Percentiles rank a stretch among this genome's conserved stretches.
Evolutionary conservation across 2,797 vertebrate species (phyloP).

Genomic region (Champsocephalus gunnari): DNA sequence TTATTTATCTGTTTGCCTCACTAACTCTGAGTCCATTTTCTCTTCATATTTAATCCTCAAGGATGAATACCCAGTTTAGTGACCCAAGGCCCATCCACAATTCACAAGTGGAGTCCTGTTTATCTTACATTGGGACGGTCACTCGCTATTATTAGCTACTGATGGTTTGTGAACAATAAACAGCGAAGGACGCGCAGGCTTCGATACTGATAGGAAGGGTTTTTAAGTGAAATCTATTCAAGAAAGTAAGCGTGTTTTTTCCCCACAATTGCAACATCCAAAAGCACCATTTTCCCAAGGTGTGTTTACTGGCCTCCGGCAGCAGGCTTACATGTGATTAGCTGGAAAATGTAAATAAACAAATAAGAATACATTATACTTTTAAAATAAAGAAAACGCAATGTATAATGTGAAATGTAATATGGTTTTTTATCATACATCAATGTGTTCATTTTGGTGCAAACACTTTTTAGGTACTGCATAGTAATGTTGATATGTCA

Average conservation of each 20-base stretch:
- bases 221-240: constrained; percentile 17
- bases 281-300: neutral
- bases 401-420: neutral
- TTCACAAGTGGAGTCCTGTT: constrained; percentile 67
- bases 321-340: neutral
- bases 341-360: neutral
- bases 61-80: constrained; percentile 49
- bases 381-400: neutral
- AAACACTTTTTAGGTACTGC: too few relatives aligned
- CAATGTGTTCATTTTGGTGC: neutral
- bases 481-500: too few relatives aligned
- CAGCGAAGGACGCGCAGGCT: constrained; percentile 35
- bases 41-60: constrained; percentile 63
- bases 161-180: constrained; percentile 35
- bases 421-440: neutral
- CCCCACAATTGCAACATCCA: neutral
- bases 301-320: neutral
- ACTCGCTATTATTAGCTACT: constrained; percentile 76
- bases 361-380: neutral
- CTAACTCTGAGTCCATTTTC: constrained; percentile 38
- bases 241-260: neutral
- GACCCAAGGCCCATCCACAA: constrained; percentile 71
- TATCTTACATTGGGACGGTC: constrained; percentile 75
- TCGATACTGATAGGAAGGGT: constrained; percentile 21
- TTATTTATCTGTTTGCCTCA: constrained; percentile 32